These are phyloP conservation scores for Papilio elwesi DNA, from an alignment of 2,888 invertebrate genomes.

Conservation along the genomic window DNA sequence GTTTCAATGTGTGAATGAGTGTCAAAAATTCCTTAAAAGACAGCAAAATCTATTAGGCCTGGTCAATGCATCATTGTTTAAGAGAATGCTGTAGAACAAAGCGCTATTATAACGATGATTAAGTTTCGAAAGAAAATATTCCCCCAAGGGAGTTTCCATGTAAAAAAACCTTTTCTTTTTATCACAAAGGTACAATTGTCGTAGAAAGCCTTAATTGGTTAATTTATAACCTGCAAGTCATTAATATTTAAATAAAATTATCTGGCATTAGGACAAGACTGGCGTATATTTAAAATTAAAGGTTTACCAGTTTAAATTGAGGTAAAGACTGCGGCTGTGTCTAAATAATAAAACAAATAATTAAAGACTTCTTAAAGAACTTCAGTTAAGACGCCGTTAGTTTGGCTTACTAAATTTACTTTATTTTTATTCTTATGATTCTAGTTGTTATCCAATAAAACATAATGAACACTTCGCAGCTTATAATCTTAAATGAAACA, in stretches of 20 bases:
- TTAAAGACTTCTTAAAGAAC: conserved; percentile 25
- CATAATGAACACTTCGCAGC: too few relatives aligned
- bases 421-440: background rate
- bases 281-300: conserved; percentile 21
- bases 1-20: too few relatives aligned
- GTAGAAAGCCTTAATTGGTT: background rate
- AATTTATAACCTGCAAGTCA: background rate
- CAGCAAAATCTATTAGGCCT: too few relatives aligned
- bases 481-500: too few relatives aligned
- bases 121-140: too few relatives aligned
- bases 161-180: background rate
- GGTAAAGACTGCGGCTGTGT: conserved; percentile 18
- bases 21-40: too few relatives aligned
- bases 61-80: too few relatives aligned
- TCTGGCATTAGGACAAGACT: background rate
- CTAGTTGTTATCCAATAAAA: too few relatives aligned
- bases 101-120: too few relatives aligned
- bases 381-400: conserved; percentile 5
- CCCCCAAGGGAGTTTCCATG: background rate
- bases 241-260: background rate
- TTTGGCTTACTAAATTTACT: background rate
- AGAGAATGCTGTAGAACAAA: too few relatives aligned
- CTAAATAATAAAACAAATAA: conserved; percentile 21
- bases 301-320: conserved; percentile 6
- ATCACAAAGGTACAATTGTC: background rate